A percentile compares a stretch with the other conserved stretches of the same genome.
These are phyloP conservation scores for Hormiphora californensis DNA, from an alignment of 37 sponge, comb jelly and placozoan genomes.

Conservation along the genomic window DNA sequence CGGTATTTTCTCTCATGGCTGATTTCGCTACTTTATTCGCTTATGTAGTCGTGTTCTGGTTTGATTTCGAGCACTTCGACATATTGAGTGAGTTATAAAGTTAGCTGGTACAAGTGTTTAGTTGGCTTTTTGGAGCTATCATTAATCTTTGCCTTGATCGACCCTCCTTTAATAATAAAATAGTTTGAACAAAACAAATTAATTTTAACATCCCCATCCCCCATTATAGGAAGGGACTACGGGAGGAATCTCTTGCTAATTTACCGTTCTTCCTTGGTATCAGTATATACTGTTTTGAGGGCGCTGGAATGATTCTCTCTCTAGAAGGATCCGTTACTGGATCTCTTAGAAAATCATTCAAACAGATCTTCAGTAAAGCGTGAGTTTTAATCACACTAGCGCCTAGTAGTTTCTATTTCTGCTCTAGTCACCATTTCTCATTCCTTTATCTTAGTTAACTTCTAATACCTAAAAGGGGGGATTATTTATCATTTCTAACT, in stretches of 20 bases:
- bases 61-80: slow-evolving; percentile 80
- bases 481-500: no score
- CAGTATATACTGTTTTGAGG: slow-evolving; percentile 91
- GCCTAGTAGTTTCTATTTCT: no score
- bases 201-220: no score
- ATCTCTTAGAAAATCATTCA: slow-evolving; percentile 62
- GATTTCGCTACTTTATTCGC: slow-evolving; percentile 88
- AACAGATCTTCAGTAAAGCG: slow-evolving; percentile 42
- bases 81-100: slow-evolving; percentile 72
- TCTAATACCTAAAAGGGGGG: no score
- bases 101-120: no score
- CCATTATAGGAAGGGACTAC: slow-evolving; percentile 33
- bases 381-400: no score
- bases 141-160: background rate
- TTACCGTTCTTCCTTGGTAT: slow-evolving; percentile 86
- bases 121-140: background rate
- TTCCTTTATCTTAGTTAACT: no score
- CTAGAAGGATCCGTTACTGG: slow-evolving; percentile 70
- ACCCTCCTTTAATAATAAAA: background rate
- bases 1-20: slow-evolving; percentile 68
- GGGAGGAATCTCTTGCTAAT: slow-evolving; percentile 50
- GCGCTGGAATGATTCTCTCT: slow-evolving; percentile 88
- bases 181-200: background rate
- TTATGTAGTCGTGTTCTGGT: slow-evolving; percentile 80
- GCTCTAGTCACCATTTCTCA: no score